phyloP scores from a whole-genome alignment of 2,113 vertebrate species.

The Calonectris borealis region DNA sequence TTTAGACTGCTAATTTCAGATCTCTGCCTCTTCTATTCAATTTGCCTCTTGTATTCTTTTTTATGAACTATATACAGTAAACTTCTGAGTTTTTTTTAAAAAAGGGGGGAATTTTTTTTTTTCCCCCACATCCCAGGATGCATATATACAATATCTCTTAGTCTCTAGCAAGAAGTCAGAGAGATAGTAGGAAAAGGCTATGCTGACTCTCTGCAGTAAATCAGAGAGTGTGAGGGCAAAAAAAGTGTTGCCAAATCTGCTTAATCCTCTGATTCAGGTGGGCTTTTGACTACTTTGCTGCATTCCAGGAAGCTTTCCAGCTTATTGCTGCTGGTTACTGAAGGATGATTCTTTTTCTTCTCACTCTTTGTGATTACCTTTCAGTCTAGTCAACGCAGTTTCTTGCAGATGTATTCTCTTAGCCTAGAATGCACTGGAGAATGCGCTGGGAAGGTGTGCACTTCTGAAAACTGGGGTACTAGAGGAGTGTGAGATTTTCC shows the following conservation, averaged over 20 bases:
- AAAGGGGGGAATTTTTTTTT: background rate
- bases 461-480: background rate
- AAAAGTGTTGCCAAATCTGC: background rate
- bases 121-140: background rate
- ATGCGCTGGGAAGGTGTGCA: background rate
- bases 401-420: background rate
- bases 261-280: background rate
- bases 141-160: background rate
- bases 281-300: background rate
- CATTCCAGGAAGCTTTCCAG: background rate
- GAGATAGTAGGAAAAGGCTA: background rate
- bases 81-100: background rate
- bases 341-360: background rate
- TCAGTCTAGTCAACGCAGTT: background rate
- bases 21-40: background rate
- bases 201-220: background rate
- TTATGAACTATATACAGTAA: background rate
- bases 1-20: conserved; percentile 34
- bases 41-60: conserved; percentile 18
- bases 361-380: background rate
- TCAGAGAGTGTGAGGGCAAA: background rate
- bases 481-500: background rate
- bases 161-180: background rate
- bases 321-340: background rate
- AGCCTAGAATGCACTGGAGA: background rate